These are phyloP conservation scores for Xiphorhynchus elegans DNA, from an alignment of 2,113 vertebrate species.

Conservation along the genomic window DNA sequence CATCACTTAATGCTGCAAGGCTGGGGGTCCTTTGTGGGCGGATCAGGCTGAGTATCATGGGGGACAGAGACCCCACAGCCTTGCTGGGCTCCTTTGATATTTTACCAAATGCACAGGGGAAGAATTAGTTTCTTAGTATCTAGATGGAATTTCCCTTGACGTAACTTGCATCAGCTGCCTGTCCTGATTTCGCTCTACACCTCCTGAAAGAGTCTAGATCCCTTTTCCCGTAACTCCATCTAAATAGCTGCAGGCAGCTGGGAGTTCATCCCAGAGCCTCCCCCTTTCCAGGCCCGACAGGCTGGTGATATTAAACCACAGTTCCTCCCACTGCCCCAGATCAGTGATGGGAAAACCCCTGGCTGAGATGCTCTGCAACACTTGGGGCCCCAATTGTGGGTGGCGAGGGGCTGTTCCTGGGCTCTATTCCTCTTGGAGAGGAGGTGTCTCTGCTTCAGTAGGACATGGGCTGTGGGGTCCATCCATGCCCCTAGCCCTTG, in stretches of 20 bases:
- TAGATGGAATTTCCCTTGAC: slow-evolving; percentile 1
- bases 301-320: neutral
- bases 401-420: rapidly evolving
- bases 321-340: neutral
- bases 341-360: neutral
- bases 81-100: neutral
- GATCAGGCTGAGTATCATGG: neutral
- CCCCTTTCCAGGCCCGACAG: neutral
- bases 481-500: rapidly evolving
- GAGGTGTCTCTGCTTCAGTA: neutral
- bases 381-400: rapidly evolving
- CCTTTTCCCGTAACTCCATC: neutral
- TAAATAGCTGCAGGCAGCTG: neutral
- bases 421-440: neutral
- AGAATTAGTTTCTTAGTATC: neutral
- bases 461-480: neutral
- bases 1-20: neutral
- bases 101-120: neutral
- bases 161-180: neutral
- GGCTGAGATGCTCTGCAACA: neutral
- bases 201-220: neutral
- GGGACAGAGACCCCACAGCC: neutral
- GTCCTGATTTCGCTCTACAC: neutral
- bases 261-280: neutral
- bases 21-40: rapidly evolving